These are phyloP conservation scores for Seriola rivoliana DNA, from an alignment of 2,113 vertebrate genomes.

Conservation along the genomic window DNA sequence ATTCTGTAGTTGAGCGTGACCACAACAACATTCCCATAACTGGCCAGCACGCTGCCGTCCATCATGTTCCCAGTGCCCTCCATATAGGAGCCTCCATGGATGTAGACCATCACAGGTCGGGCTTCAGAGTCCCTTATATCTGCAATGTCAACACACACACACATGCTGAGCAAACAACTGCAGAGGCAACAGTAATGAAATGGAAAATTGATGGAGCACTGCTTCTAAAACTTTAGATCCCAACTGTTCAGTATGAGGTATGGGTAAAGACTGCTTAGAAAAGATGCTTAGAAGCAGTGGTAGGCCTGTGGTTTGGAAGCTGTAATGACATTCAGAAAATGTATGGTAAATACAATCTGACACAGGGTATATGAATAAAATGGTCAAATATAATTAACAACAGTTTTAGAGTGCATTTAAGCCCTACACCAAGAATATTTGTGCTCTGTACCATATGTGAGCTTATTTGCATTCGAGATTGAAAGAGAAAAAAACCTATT, in stretches of 20 bases:
- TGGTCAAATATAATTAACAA: conserved; percentile 45
- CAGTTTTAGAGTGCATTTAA: conserved; percentile 20
- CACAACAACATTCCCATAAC: conserved; percentile 97
- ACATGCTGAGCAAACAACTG: conserved; percentile 60
- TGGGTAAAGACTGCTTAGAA: conserved; percentile 59
- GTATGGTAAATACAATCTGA: conserved; percentile 61
- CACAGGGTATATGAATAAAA: conserved; percentile 55
- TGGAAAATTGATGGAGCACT: conserved; percentile 46
- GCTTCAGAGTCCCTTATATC: conserved; percentile 97
- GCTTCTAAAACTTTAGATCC: conserved; percentile 61
- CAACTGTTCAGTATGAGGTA: conserved; percentile 59
- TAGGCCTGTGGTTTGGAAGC: conserved; percentile 64
- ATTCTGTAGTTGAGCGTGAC: conserved; percentile 99
- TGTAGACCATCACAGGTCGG: conserved; percentile 97
- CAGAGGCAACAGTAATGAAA: conserved; percentile 57
- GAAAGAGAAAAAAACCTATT: not conserved
- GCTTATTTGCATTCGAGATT: not conserved
- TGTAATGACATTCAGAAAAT: conserved; percentile 70
- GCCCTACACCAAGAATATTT: conserved; percentile 1
- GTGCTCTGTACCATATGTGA: conserved; percentile 29
- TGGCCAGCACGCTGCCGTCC: conserved; percentile 96
- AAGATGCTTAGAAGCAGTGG: conserved; percentile 70
- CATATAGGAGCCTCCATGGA: conserved; percentile 98
- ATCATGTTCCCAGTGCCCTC: conserved; percentile 99
- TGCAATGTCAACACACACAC: conserved; percentile 82